A percentile compares a stretch with the other conserved stretches of the same genome.
Evolutionary conservation across 1,140 invertebrate species (phyloP).

Genomic region (Heliconius hermathena): DNA sequence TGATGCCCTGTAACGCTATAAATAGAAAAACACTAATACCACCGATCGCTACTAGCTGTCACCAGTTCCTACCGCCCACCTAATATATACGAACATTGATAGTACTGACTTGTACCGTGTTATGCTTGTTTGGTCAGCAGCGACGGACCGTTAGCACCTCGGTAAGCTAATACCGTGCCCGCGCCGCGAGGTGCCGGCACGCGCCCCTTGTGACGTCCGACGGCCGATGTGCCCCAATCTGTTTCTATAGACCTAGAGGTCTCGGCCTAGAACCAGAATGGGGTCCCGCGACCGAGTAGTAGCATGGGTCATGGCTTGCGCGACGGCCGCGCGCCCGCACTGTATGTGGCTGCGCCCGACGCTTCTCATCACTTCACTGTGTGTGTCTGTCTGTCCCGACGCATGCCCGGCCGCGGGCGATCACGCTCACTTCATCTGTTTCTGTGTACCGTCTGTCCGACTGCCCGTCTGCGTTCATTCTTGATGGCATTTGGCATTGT

Average conservation of each 20-base stretch:
- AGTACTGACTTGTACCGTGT: constrained; percentile 79
- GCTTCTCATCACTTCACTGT: constrained; percentile 81
- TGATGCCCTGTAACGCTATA: constrained; percentile 34
- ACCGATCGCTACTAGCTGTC: constrained; percentile 39
- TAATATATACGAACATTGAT: constrained; percentile 65
- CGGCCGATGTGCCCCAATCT: constrained; percentile 55
- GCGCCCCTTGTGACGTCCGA: constrained; percentile 78
- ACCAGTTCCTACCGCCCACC: constrained; percentile 44
- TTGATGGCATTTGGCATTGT: constrained; percentile 77
- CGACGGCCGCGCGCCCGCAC: constrained; percentile 78
- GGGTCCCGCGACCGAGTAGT: constrained; percentile 65
- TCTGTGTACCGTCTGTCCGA: constrained; percentile 78
- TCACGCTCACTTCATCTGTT: constrained; percentile 80
- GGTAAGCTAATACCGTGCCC: constrained; percentile 74
- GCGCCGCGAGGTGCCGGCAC: constrained; percentile 71
- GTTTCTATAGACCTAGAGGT: constrained; percentile 33
- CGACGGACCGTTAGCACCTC: constrained; percentile 79
- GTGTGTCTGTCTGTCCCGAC: constrained; percentile 81
- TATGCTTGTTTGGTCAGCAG: constrained; percentile 81
- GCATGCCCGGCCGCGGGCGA: constrained; percentile 78
- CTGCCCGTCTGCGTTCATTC: constrained; percentile 74
- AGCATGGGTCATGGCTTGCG: constrained; percentile 81
- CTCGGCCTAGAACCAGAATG: constrained; percentile 39
- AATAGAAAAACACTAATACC: constrained; percentile 36
- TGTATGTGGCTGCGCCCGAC: constrained; percentile 80